Evolutionary conservation across 1,140 invertebrate genomes (phyloP).

Genomic region (Eueides isabella): DNA sequence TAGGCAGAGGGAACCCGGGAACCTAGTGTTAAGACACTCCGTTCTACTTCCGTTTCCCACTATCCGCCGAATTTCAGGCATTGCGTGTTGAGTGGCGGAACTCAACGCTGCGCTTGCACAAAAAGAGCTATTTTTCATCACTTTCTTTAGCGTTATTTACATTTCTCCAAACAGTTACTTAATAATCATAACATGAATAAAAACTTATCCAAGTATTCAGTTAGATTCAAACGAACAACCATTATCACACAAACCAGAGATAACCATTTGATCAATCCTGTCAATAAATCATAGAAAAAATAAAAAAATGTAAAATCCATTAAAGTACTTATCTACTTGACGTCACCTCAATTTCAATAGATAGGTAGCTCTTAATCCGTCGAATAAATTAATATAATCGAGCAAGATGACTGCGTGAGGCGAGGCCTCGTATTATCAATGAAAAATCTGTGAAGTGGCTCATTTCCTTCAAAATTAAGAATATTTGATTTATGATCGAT

Average conservation of each 20-base stretch:
- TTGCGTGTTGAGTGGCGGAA: too few species aligned
- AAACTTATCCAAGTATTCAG: too few species aligned
- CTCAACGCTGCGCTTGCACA: too few species aligned
- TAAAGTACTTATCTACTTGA: conserved; percentile 8
- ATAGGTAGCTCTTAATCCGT: neutral
- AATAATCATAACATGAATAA: too few species aligned
- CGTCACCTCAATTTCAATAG: neutral
- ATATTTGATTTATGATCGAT: conserved; percentile 10
- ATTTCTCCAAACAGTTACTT: too few species aligned
- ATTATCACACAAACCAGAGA: neutral
- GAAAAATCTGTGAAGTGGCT: conserved; percentile 9
- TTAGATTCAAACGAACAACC: neutral
- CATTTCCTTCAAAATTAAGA: conserved; percentile 2
- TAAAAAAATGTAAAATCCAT: neutral
- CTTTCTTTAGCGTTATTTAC: too few species aligned
- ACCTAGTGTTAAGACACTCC: too few species aligned
- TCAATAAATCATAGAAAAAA: neutral
- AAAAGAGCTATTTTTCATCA: too few species aligned
- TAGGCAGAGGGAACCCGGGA: too few species aligned
- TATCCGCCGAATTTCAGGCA: too few species aligned
- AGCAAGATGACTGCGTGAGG: conserved; percentile 6
- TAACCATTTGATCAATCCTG: neutral
- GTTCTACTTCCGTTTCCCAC: too few species aligned
- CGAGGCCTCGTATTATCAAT: conserved; percentile 1
- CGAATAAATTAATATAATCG: conserved; percentile 15